A percentile compares a stretch with the other conserved stretches of the same genome.
These are phyloP conservation scores for Urophycis tenuis DNA, from an alignment of 2,797 vertebrate genomes.

Conservation along the genomic window DNA sequence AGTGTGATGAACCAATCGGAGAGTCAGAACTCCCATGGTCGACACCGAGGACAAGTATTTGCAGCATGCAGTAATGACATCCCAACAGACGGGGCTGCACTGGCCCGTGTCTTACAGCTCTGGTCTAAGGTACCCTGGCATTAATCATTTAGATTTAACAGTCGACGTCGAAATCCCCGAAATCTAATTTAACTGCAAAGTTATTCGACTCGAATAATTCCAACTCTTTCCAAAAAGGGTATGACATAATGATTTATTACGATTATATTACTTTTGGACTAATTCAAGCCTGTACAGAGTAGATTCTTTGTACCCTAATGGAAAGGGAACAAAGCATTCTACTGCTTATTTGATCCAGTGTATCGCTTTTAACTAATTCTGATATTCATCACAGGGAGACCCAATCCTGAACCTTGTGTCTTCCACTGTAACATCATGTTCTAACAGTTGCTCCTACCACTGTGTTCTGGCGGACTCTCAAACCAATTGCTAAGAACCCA, in stretches of 20 bases:
- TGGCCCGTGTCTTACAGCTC: not conserved
- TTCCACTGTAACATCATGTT: not conserved
- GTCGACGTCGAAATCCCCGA: too few relatives aligned
- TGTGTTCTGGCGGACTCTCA: not conserved
- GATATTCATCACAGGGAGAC: not conserved
- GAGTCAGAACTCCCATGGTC: not conserved
- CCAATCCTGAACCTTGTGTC: not conserved
- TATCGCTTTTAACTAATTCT: not conserved
- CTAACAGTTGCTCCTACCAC: slow-evolving; percentile 5
- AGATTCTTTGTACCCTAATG: not conserved
- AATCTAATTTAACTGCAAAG: too few relatives aligned
- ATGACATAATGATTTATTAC: not conserved
- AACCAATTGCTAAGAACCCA: too few relatives aligned
- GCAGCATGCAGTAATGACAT: not conserved
- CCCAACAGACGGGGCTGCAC: not conserved
- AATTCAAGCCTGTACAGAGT: slow-evolving; percentile 4
- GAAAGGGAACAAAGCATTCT: slow-evolving; percentile 4
- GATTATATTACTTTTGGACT: not conserved
- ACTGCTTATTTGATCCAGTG: not conserved
- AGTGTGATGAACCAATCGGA: not conserved
- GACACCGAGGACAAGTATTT: too few relatives aligned
- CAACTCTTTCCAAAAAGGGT: not conserved
- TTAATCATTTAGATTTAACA: too few relatives aligned
- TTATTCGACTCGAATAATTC: too few relatives aligned
- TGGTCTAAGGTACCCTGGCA: too few relatives aligned